These are phyloP conservation scores for Apodemia mormo DNA, from an alignment of 2,888 invertebrate genomes.

Conservation along the genomic window DNA sequence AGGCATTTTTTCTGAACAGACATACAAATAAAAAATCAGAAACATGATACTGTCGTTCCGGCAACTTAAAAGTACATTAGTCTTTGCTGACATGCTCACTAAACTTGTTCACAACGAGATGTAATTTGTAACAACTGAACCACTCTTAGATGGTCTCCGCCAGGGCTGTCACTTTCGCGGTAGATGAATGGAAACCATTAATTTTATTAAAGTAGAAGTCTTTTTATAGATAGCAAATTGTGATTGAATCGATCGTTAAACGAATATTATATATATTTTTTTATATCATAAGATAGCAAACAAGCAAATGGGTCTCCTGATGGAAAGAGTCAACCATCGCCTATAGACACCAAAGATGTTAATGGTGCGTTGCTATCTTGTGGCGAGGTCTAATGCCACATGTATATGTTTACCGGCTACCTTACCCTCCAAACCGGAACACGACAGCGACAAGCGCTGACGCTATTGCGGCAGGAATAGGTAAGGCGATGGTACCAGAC, in stretches of 20 bases:
- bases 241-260: background rate
- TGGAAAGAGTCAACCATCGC: too few species aligned
- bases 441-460: too few species aligned
- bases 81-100: conserved; percentile 54
- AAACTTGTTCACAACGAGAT: conserved; percentile 54
- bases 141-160: background rate
- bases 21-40: background rate
- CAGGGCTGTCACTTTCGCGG: background rate
- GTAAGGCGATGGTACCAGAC: too few species aligned
- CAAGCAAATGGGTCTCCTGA: too few species aligned
- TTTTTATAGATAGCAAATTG: background rate
- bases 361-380: too few species aligned
- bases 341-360: too few species aligned
- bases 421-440: too few species aligned
- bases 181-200: conserved; percentile 3
- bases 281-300: too few species aligned
- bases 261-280: background rate
- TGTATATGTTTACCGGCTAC: too few species aligned
- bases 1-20: background rate
- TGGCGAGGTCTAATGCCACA: too few species aligned
- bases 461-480: too few species aligned
- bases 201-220: conserved; percentile 3
- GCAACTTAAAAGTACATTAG: conserved; percentile 56
- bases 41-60: conserved; percentile 37
- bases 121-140: conserved; percentile 49